Conservation (phyloP, 2,888 invertebrate species). For the Cephonodes hylas region DNA sequence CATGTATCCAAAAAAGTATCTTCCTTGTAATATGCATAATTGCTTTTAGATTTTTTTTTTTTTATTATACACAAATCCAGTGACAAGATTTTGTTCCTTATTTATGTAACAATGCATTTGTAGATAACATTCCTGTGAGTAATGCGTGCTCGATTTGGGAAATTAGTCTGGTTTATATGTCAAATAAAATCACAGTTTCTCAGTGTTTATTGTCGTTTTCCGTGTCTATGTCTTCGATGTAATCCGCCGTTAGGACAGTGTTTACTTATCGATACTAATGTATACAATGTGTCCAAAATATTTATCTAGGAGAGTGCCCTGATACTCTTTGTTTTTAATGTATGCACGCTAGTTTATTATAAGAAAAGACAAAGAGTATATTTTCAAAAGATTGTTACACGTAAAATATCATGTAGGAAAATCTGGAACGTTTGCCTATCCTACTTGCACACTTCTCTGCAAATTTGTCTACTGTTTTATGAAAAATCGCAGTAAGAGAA, state of each 20-base stretch:
- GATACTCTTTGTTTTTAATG: not conserved
- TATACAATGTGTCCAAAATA: not conserved
- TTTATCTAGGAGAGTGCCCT: not conserved
- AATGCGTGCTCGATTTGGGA: conserved; percentile 20
- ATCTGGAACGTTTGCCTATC: not conserved
- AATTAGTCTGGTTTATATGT: not conserved
- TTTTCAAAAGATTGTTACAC: not conserved
- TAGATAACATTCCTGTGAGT: conserved; percentile 57
- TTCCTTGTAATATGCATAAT: conserved; percentile 20
- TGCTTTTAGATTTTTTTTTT: not conserved
- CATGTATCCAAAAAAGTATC: conserved; percentile 22
- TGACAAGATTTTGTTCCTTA: not conserved
- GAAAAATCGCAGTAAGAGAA: not conserved
- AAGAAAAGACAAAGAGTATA: not conserved
- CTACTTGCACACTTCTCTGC: not conserved
- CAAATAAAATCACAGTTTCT: not conserved
- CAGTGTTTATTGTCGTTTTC: not conserved
- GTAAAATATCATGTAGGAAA: not conserved
- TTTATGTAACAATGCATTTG: conserved; percentile 39
- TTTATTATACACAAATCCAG: not conserved
- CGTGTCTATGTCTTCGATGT: not conserved
- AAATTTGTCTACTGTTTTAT: not conserved
- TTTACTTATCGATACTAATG: not conserved
- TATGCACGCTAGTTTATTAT: not conserved
- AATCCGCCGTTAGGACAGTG: not conserved